Percentiles rank a stretch among this genome's conserved stretches.
phyloP scores from a whole-genome alignment of 2,797 vertebrate genomes.

The Sardinella longiceps region DNA sequence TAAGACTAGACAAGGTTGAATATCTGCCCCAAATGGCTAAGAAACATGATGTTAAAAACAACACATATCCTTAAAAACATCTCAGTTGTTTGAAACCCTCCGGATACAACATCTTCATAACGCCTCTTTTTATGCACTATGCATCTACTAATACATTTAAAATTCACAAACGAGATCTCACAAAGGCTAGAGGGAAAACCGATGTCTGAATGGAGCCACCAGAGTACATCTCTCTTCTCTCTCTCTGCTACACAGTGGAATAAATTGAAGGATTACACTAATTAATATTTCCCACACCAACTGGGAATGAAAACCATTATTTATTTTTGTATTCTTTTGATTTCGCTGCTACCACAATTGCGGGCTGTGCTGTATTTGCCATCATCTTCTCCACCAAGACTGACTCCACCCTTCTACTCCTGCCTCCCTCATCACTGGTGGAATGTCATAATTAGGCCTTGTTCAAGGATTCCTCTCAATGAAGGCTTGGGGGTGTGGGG shows the following conservation, averaged over 20 bases:
- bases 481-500: neutral
- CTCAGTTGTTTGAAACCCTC: neutral
- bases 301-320: constrained; percentile 19
- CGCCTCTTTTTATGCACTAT: neutral
- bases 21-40: neutral
- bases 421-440: neutral
- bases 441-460: neutral
- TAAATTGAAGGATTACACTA: constrained; percentile 22
- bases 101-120: neutral
- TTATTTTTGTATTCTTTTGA: constrained; percentile 16
- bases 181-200: neutral
- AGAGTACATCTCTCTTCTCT: neutral
- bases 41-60: neutral
- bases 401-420: neutral
- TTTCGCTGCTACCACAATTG: neutral
- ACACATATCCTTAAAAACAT: neutral
- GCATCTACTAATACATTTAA: neutral
- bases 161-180: neutral
- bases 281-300: constrained; percentile 18
- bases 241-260: neutral
- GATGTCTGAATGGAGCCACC: neutral
- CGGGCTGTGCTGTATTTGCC: neutral
- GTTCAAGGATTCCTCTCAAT: neutral
- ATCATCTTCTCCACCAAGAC: neutral
- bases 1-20: neutral